These are phyloP conservation scores for Tyto alba DNA, from an alignment of 2,113 vertebrate genomes.

Conservation along the genomic window DNA sequence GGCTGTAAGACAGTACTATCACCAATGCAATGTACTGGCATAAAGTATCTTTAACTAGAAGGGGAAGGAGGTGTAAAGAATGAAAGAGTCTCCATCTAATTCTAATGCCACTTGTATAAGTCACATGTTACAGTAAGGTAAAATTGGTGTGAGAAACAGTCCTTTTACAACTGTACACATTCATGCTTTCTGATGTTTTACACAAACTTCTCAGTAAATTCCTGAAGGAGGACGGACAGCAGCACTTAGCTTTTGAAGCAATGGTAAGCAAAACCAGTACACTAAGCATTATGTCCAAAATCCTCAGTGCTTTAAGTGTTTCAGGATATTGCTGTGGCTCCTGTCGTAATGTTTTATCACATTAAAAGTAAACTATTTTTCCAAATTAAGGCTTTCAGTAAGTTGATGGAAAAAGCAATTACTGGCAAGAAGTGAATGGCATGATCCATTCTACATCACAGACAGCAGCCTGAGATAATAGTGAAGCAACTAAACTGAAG, in stretches of 20 bases:
- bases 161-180: background rate
- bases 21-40: background rate
- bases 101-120: background rate
- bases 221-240: background rate
- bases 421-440: constrained; percentile 40
- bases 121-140: background rate
- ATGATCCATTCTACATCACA: constrained; percentile 52
- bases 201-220: background rate
- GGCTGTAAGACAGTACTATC: background rate
- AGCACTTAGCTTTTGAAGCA: background rate
- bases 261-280: background rate
- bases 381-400: constrained; percentile 70
- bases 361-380: constrained; percentile 68
- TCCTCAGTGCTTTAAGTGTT: background rate
- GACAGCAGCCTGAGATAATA: constrained; percentile 43
- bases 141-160: background rate
- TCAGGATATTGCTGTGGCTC: background rate
- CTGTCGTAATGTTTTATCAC: constrained; percentile 51
- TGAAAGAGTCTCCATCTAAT: background rate
- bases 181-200: background rate
- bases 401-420: constrained; percentile 70
- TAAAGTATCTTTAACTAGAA: background rate
- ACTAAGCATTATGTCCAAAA: background rate
- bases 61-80: background rate
- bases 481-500: constrained; percentile 65